Evolutionary conservation across 2,888 invertebrate species (phyloP), one percentile per base, ranked within the genome.

Genomic region (Xestia rhomboidea): DNA sequence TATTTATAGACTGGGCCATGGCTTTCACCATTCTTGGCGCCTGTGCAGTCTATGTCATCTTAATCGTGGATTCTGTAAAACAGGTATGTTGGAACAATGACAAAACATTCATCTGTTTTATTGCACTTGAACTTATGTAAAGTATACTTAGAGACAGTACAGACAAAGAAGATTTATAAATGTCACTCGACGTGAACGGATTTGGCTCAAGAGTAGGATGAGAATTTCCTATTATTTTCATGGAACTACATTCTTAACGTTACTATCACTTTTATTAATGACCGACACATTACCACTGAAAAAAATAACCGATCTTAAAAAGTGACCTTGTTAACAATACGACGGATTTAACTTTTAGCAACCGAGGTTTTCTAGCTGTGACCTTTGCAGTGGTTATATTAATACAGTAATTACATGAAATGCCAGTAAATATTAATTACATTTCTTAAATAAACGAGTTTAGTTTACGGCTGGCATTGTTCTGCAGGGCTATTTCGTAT

Each of bases 41-140:
- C 70, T 97, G 97, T 76, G 98, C 98, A 80, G 98, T 98, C 1
- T 98, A 98, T 94, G 97, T 98, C 82, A 98, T 98, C 70, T 97
- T 98, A 89, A 97, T 98, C 79, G 97, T 98, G 62, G 97, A 97
- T 79, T 97, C 98, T 41, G 96, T 98, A n/a, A 94, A 97, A 89
- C 97, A 98, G 97, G 98, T 98, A 95, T 94, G 93, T 93, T 92
- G 91, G 91, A 90, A 82, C 69, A 62, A 71, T 88, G 87, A 83
- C 91, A 90, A 91, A 66, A 81, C 75, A 83, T 81, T 72, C 46
- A 46, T 68, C 27, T 67, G 68, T 66, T 60, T 44, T 67, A 73
- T 69, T 81, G 71, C 60, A 77, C 34, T 83, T 73, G 44, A 68
- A 73, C 38, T 41, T 46, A n/a, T n/a, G n/a, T n/a, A 46, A 34